These are phyloP conservation scores for Hiodon tergisus DNA, from an alignment of 2,113 vertebrate genomes.

Conservation along the genomic window DNA sequence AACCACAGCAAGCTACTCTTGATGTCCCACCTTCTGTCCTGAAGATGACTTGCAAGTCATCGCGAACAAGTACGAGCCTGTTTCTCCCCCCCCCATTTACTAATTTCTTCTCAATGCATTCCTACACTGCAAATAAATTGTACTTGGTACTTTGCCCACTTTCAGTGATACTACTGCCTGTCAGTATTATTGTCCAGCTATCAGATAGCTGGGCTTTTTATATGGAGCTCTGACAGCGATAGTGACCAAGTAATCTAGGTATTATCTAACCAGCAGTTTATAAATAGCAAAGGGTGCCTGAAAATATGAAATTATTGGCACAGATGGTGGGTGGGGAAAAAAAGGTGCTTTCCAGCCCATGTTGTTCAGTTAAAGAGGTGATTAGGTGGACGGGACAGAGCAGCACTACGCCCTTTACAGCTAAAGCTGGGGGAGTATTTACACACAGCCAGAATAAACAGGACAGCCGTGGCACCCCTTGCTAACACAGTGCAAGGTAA, in stretches of 20 bases:
- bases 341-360: neutral
- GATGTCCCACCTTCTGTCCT: neutral
- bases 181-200: too few relatives aligned
- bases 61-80: too few relatives aligned
- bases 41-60: neutral
- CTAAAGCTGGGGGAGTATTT: too few relatives aligned
- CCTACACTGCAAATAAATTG: too few relatives aligned
- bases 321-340: neutral
- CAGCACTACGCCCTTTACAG: neutral
- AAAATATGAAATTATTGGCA: neutral
- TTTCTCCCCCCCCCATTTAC: neutral
- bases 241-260: neutral
- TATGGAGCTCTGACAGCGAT: neutral
- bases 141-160: too few relatives aligned
- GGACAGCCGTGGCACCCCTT: too few relatives aligned
- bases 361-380: too few relatives aligned
- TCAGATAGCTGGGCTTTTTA: neutral
- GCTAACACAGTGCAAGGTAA: too few relatives aligned
- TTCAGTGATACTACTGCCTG: too few relatives aligned
- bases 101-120: too few relatives aligned
- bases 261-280: neutral
- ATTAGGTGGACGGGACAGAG: neutral
- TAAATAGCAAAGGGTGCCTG: neutral
- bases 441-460: too few relatives aligned
- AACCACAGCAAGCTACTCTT: neutral